Evolutionary conservation across 2,888 invertebrate species (phyloP).

Genomic region (Heteromurus nitidus): DNA sequence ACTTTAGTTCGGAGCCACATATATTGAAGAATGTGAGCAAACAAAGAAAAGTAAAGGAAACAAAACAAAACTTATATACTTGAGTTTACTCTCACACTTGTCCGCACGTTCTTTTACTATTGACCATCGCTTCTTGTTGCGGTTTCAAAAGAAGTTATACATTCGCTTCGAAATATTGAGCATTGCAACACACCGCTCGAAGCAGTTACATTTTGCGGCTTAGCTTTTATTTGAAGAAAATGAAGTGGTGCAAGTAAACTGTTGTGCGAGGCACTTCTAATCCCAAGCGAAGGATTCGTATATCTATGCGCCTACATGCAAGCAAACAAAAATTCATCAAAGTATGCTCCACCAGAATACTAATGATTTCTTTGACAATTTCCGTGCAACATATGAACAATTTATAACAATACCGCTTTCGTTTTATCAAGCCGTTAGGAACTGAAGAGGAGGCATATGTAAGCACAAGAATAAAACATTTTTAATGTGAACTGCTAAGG

Average conservation of each 20-base stretch:
- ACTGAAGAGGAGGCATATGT: too few species aligned
- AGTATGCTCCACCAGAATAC: too few species aligned
- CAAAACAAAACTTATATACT: too few species aligned
- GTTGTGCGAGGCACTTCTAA: neutral
- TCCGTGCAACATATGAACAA: neutral
- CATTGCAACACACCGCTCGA: too few species aligned
- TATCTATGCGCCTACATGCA: neutral
- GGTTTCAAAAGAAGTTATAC: too few species aligned
- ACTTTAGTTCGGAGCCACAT: too few species aligned
- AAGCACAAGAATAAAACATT: too few species aligned
- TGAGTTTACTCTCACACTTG: slow-evolving; percentile 34
- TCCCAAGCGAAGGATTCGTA: neutral
- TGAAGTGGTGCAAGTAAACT: neutral
- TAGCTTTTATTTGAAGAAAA: too few species aligned
- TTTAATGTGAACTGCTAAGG: neutral
- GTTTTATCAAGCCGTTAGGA: neutral
- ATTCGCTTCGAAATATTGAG: too few species aligned
- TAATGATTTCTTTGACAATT: slow-evolving; percentile 20
- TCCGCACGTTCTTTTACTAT: too few species aligned
- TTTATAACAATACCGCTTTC: neutral
- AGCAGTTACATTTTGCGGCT: too few species aligned
- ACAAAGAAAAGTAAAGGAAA: slow-evolving; percentile 57
- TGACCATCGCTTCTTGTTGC: too few species aligned
- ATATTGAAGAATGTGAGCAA: slow-evolving; percentile 55
- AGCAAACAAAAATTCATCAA: neutral